Base-by-base conservation (phyloP, 2,888 invertebrate species). In the Cremastinae sp. region DNA sequence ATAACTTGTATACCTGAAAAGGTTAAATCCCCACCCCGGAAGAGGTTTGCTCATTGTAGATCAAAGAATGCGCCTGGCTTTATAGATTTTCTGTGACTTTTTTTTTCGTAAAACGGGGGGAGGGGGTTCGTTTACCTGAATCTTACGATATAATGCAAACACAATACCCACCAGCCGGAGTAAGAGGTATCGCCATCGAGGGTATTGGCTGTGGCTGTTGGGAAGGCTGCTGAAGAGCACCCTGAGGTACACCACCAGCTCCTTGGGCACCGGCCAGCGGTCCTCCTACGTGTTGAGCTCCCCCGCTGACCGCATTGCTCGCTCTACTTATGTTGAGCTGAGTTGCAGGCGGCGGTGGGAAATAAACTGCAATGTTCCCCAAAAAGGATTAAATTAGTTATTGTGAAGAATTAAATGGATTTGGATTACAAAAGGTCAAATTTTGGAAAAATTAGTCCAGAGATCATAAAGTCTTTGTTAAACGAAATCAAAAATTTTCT, bases 241-340 rank as follows among this genome's bases (percentile, higher is more conserved):
- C 85, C 74, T 86, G 88, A 10, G 85, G 86, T 78, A 88, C 85
- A 39, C 87, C 84, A 65, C 86, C 78, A 76, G 86, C 85, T 82
- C 86, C 87, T 84, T 87, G 87, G 72, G 85, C 84, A 79, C 84
- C 83, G 70, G 85, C 80, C 81, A 89, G 80, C 74, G 87, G 85
- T 58, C 85, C 86, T 64, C 85, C 82, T 56, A 88, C 83, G 76
- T 89, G 87, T 75, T 87, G 87, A 68, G 83, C 84, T 56, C 86
- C 86, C 74, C 83, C 84, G 75, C 82, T 85, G n/a, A 89, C 86
- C 61, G 84, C 81, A 78, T 81, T 88, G 80, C 80, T 83, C 74
- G 85, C 79, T 70, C 88, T 84, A 71, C 78, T 85, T 79, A 88
- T 79, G 80, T 82, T 85, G 55, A 87, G 56, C 56, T 79, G 74